Evolutionary conservation across 2,113 vertebrate genomes (phyloP).

Genomic region (Mohoua ochrocephala): DNA sequence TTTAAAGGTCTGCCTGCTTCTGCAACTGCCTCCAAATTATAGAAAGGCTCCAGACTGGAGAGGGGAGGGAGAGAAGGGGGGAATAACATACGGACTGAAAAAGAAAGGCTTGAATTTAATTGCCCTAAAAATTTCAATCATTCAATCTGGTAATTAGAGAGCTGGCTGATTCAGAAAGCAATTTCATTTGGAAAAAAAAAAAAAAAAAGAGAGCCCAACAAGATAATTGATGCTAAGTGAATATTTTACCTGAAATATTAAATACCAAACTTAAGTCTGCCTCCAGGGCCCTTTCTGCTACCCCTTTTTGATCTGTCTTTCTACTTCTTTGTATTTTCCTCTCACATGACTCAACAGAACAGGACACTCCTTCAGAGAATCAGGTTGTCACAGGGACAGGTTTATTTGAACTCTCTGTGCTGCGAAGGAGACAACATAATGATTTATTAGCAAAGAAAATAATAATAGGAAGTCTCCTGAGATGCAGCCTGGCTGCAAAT

Average conservation of each 20-base stretch:
- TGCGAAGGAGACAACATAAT: background rate
- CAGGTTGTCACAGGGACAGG: slow-evolving; percentile 17
- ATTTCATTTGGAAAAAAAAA: slow-evolving; percentile 35
- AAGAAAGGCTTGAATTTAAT: slow-evolving; percentile 63
- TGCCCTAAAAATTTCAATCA: slow-evolving; percentile 66
- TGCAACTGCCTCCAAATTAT: slow-evolving; percentile 67
- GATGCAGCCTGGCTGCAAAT: background rate
- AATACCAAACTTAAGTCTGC: slow-evolving; percentile 39
- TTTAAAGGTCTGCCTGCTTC: slow-evolving; percentile 62
- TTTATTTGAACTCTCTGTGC: slow-evolving; percentile 38
- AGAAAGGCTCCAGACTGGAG: slow-evolving; percentile 64
- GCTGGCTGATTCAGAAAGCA: slow-evolving; percentile 38
- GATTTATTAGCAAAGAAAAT: slow-evolving; percentile 46
- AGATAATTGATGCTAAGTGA: slow-evolving; percentile 45
- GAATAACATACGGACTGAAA: slow-evolving; percentile 32
- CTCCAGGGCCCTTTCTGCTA: slow-evolving; percentile 35
- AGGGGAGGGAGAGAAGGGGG: slow-evolving; percentile 28
- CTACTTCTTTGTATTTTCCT: background rate
- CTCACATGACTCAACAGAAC: slow-evolving; percentile 42
- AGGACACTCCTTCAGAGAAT: slow-evolving; percentile 55
- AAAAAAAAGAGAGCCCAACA: background rate
- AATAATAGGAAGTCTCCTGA: slow-evolving; percentile 41
- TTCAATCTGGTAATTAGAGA: slow-evolving; percentile 69
- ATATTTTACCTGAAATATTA: slow-evolving; percentile 63
- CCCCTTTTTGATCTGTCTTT: slow-evolving; percentile 19